phyloP scores from a whole-genome alignment of 2,113 vertebrate genomes.

The Boulengeromyrus knoepffleri region DNA sequence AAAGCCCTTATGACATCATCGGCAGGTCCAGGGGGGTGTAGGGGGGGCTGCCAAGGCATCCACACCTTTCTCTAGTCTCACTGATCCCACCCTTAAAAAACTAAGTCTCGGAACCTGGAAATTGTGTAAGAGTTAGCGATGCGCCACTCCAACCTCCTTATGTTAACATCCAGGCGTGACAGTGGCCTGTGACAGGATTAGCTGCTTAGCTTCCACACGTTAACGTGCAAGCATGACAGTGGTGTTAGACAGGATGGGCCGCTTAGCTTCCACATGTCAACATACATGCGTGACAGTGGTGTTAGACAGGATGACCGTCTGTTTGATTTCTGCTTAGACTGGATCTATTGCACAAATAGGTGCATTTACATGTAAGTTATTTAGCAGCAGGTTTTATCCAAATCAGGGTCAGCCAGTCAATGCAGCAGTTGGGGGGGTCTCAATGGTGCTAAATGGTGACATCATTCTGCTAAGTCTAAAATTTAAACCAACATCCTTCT shows the following conservation, averaged over 20 bases:
- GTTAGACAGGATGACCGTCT: not conserved
- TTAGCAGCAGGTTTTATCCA: not conserved
- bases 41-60: not conserved
- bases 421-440: not conserved
- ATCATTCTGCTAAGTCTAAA: not conserved
- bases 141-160: not conserved
- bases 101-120: not conserved
- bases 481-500: not conserved
- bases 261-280: too few species aligned
- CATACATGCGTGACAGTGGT: not conserved
- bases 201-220: too few species aligned
- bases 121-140: not conserved
- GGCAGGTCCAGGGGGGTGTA: not conserved
- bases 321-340: not conserved
- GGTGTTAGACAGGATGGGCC: too few species aligned
- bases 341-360: not conserved
- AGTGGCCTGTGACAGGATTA: not conserved
- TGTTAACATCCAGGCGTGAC: not conserved
- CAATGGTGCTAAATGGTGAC: not conserved
- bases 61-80: not conserved
- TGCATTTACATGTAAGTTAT: not conserved
- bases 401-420: not conserved
- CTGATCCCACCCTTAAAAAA: not conserved
- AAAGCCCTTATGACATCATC: slow-evolving; percentile 13
- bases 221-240: too few species aligned